A percentile compares a stretch with the other conserved stretches of the same genome.
Evolutionary conservation across 64 coral and sea anemone genomes (phyloP).

Genomic region (Pachyseris speciosa): DNA sequence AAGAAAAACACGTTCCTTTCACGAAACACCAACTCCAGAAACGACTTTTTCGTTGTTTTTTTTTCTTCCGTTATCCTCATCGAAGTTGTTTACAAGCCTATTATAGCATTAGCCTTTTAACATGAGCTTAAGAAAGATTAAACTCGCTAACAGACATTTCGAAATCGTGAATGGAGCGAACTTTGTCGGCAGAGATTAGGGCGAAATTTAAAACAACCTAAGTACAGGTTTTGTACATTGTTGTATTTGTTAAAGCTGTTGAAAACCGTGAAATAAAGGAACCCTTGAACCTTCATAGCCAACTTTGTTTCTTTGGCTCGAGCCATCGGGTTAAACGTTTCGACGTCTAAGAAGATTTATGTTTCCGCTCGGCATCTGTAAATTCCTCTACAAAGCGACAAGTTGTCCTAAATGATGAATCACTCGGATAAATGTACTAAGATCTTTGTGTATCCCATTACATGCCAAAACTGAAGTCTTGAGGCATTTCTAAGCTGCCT

Average conservation of each 20-base stretch:
- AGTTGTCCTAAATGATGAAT: slow-evolving; percentile 52
- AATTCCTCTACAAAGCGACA: slow-evolving; percentile 23
- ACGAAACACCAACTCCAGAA: background rate
- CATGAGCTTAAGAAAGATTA: slow-evolving; percentile 27
- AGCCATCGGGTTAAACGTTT: background rate
- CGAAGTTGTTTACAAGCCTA: background rate
- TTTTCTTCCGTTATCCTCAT: no score
- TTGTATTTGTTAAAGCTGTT: background rate
- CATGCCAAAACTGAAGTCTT: slow-evolving; percentile 30
- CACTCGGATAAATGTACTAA: slow-evolving; percentile 22
- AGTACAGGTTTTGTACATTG: background rate
- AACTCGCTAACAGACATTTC: background rate
- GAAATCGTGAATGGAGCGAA: background rate
- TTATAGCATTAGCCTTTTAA: background rate
- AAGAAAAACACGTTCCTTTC: background rate
- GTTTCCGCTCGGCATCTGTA: slow-evolving; percentile 27
- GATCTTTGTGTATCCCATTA: slow-evolving; percentile 29
- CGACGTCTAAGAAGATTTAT: slow-evolving; percentile 43
- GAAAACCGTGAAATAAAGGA: background rate
- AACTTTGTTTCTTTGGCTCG: background rate
- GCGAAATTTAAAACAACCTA: background rate
- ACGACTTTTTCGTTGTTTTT: background rate
- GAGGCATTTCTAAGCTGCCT: background rate
- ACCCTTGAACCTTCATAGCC: background rate
- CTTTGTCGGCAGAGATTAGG: background rate